phyloP scores from a whole-genome alignment of 2,113 vertebrate species.

The Tyrannus savana region DNA sequence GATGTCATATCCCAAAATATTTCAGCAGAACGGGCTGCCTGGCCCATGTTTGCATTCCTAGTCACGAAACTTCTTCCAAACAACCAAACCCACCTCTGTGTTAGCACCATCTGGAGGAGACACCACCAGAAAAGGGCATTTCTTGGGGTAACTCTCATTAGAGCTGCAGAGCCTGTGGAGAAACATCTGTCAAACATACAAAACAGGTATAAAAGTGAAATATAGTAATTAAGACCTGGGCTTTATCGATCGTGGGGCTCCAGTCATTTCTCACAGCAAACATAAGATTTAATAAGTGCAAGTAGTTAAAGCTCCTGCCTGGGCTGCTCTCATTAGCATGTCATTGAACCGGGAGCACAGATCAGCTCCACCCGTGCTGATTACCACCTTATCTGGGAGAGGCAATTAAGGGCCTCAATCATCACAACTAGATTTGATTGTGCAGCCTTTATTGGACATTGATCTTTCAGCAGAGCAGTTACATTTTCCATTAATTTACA shows the following conservation, averaged over 20 bases:
- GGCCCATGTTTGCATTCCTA: neutral
- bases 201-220: conserved; percentile 75
- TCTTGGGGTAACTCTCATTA: conserved; percentile 25
- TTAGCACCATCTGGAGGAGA: neutral
- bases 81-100: neutral
- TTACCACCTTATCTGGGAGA: conserved; percentile 90
- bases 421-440: conserved; percentile 83
- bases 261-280: conserved; percentile 88
- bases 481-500: conserved; percentile 89
- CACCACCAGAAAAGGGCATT: neutral
- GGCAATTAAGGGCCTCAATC: conserved; percentile 92
- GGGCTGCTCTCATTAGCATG: conserved; percentile 87
- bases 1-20: neutral
- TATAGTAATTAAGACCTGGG: conserved; percentile 79
- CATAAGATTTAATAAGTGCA: conserved; percentile 90
- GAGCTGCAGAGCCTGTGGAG: neutral
- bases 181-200: conserved; percentile 71
- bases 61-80: neutral
- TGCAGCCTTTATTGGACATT: conserved; percentile 87
- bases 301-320: conserved; percentile 95
- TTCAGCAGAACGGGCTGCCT: neutral
- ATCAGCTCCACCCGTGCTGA: conserved; percentile 89
- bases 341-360: conserved; percentile 90
- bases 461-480: conserved; percentile 84
- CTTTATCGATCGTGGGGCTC: conserved; percentile 77